Percentiles rank a stretch among this genome's conserved stretches.
These are phyloP conservation scores for Drosophila nikananu DNA, from an alignment of 1,140 invertebrate species.

Conservation along the genomic window DNA sequence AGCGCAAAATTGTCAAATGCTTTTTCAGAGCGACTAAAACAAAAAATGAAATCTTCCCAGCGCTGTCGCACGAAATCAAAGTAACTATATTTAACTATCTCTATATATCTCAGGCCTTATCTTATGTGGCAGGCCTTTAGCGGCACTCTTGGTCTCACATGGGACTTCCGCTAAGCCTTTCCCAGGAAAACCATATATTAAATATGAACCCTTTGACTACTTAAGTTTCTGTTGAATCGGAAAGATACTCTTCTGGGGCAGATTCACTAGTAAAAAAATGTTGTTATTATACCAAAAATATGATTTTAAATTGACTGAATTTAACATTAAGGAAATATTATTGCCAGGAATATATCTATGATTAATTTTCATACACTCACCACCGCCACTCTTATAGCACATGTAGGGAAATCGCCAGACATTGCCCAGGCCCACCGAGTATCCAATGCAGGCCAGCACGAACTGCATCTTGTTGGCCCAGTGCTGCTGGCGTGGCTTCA, in stretches of 20 bases:
- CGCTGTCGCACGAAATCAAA: conserved; percentile 66
- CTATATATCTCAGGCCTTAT: conserved; percentile 27
- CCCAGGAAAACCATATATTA: conserved; percentile 13
- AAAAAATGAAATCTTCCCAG: conserved; percentile 32
- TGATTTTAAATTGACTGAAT: neutral
- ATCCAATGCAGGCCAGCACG: conserved; percentile 95
- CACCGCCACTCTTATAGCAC: conserved; percentile 93
- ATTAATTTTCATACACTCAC: conserved; percentile 85
- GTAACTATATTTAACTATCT: conserved; percentile 46
- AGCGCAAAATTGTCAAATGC: conserved; percentile 69
- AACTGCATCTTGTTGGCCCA: conserved; percentile 97
- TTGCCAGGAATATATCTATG: neutral
- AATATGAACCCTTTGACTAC: conserved; percentile 13
- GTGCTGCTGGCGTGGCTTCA: conserved; percentile 91
- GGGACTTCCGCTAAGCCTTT: conserved; percentile 42
- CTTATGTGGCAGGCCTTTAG: conserved; percentile 34
- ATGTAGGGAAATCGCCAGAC: conserved; percentile 96
- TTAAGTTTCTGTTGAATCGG: conserved; percentile 3
- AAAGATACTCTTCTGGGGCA: neutral
- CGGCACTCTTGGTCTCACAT: conserved; percentile 32
- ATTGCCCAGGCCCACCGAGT: conserved; percentile 96
- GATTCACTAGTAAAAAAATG: neutral
- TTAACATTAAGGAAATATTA: neutral
- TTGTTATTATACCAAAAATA: neutral
- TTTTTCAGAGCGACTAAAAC: conserved; percentile 34